Evolutionary conservation across 2,797 vertebrate species (phyloP), one percentile per base, ranked within the genome.

Genomic region (Anabas testudineus): DNA sequence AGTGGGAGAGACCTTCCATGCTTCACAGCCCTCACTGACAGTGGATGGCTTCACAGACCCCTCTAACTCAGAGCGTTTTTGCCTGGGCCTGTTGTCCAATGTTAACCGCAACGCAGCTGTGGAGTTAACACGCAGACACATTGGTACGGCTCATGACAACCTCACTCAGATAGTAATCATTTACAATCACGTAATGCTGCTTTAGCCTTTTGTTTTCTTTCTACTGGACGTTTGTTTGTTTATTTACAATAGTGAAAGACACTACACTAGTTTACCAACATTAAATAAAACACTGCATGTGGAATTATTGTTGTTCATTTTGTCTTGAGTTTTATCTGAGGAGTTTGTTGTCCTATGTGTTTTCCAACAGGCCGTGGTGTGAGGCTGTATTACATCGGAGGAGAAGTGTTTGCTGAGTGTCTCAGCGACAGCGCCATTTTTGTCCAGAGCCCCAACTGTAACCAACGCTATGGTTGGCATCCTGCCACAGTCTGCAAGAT

Each of bases 401-500:
- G 98, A 9, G 98, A 99, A 83, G 98, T 99, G 78, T 99, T 99
- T 71, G 97, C 97, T 0, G 98, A 99, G 91, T 99, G 98, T 90
- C 96, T 99, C 65, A 99, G 97, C 0, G 98, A 99, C 94, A 99
- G 97, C 2, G 98, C 97, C 71, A 99, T 99, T 81, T 99, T 99
- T 66, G 97, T 99, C 79, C 98, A 99, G 91, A 99, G 97, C 63
- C 98, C 98, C 39, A 99, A 99, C 94, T 99, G 98, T 85, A 99
- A 99, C 94, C 98, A 99, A 54, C 97, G 98, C 87, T 99, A 99
- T 0, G 97, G 98, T 57, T 99, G 98, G 98, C 98, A 99, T 85
- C 98, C 98, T 0, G 98, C 98, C 69, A 99, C 98, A 0, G 98
- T 99, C 78, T 99, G 98, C 95, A 99, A 99, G 94, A 99, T 99